phyloP scores from a whole-genome alignment of 2,888 invertebrate species.

The Nephrotoma guestfalica region DNA sequence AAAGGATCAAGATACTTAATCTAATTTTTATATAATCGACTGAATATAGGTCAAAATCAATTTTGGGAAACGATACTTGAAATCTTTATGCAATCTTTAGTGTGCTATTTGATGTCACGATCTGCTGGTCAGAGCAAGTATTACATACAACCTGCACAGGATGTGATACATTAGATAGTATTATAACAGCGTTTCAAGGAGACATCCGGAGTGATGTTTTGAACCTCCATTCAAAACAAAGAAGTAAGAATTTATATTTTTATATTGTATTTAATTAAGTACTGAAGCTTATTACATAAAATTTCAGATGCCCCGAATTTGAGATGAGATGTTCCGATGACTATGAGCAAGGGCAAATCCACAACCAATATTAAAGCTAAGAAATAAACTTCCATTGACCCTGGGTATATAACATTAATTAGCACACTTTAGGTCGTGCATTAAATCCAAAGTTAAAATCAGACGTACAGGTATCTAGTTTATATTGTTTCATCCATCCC shows the following conservation, averaged over 20 bases:
- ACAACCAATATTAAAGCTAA: conserved; percentile 28
- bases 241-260: conserved; percentile 39
- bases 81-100: conserved; percentile 45
- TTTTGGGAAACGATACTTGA: conserved; percentile 48
- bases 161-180: conserved; percentile 51
- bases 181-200: conserved; percentile 55
- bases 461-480: not conserved
- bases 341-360: not conserved
- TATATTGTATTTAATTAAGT: not conserved
- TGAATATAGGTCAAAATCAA: conserved; percentile 43
- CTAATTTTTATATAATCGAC: conserved; percentile 48
- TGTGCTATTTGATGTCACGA: conserved; percentile 36
- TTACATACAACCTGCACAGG: conserved; percentile 39
- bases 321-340: not conserved
- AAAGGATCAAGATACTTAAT: conserved; percentile 62
- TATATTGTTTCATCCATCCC: conserved; percentile 36
- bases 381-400: conserved; percentile 35
- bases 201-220: conserved; percentile 73
- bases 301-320: conserved; percentile 8
- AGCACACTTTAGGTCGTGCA: conserved; percentile 60
- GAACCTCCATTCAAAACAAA: conserved; percentile 63
- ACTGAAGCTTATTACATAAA: not conserved
- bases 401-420: conserved; percentile 57
- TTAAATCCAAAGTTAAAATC: conserved; percentile 55
- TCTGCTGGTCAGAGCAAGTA: conserved; percentile 16